A percentile compares a stretch with the other conserved stretches of the same genome.
These are phyloP conservation scores for Antheraea mylitta DNA, from an alignment of 1,140 invertebrate species.

Conservation along the genomic window DNA sequence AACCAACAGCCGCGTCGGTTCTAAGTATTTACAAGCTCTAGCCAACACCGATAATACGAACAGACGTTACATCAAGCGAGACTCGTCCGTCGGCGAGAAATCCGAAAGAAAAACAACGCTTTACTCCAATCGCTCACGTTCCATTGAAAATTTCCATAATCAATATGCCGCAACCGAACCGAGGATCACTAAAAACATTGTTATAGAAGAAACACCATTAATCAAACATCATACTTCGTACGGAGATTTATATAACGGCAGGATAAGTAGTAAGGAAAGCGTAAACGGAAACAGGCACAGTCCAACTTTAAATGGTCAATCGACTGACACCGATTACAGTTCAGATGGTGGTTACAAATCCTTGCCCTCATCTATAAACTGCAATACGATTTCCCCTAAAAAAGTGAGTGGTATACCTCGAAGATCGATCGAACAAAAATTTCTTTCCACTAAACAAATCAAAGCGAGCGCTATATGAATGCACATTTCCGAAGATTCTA, in stretches of 20 bases:
- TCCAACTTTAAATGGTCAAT: conserved; percentile 67
- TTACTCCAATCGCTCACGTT: conserved; percentile 62
- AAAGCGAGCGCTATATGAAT: conserved; percentile 64
- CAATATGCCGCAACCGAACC: conserved; percentile 49
- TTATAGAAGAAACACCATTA: conserved; percentile 49
- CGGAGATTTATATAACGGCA: conserved; percentile 67
- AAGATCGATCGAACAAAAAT: conserved; percentile 67
- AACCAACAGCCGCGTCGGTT: conserved; percentile 69
- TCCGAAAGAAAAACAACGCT: conserved; percentile 46
- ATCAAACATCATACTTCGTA: conserved; percentile 74
- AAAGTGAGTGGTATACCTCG: conserved; percentile 74
- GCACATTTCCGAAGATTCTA: conserved; percentile 10
- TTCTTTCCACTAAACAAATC: conserved; percentile 58
- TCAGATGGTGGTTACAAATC: conserved; percentile 77
- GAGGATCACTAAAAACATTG: conserved; percentile 38
- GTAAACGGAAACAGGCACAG: conserved; percentile 66
- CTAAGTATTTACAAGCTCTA: conserved; percentile 73
- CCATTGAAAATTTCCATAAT: conserved; percentile 74
- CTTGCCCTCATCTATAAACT: conserved; percentile 73
- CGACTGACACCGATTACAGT: conserved; percentile 74
- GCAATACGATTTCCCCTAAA: conserved; percentile 59
- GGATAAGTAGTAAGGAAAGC: conserved; percentile 64
- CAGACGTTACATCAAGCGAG: conserved; percentile 60
- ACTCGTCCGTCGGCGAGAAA: conserved; percentile 55
- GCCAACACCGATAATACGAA: conserved; percentile 42